Base-by-base conservation (phyloP, 2,888 invertebrate genomes). In the Stratiomys singularior region DNA sequence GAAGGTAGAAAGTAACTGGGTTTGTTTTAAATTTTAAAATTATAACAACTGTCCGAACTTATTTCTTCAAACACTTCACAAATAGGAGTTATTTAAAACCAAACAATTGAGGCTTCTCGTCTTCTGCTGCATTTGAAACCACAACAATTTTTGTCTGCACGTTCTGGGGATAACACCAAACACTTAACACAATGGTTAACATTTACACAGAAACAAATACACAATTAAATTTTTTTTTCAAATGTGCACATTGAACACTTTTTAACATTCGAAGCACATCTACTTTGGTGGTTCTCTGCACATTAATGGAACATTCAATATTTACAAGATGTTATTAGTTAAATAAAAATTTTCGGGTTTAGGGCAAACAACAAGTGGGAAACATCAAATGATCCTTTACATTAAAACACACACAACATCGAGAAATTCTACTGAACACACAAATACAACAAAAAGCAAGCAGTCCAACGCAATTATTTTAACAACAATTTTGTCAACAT, bases 361-460 rank as follows among this genome's bases (percentile, higher is more conserved):
- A 44, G 18, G 71, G 18, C 71, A 25, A 52, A 64, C 64, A 69
- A 47, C 69, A 69, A 11, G 30, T 11, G 25, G 27, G 15, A 18
- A 25, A 46, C 69, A 69, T 47, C 25, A n/a, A 66, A 18, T 44
- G n/a, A n/a, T 46, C 21, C 5, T 25, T 69, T 46, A 69, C 25
- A 58, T 11, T 30, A 44, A n/a, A n/a, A 21, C 58, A 74, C 37
- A 58, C 23, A 58, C 18, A 74, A 74, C 60, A 74, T 74, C 44
- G 25, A 74, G 25, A 23, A 44, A 37, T 37, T 28, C 74, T 60
- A 74, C 58, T 44, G 37, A 37, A 58, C 60, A 74, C 58, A 74
- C 25, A 74, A 74, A 74, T 18, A 21, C 21, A 72, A 56, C 21
- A 60, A 74, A 58, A 30, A 13, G n/a, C 27, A 56, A 71, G 47